These are phyloP conservation scores for Cephus spinipes DNA, from an alignment of 2,888 invertebrate genomes.

Conservation along the genomic window DNA sequence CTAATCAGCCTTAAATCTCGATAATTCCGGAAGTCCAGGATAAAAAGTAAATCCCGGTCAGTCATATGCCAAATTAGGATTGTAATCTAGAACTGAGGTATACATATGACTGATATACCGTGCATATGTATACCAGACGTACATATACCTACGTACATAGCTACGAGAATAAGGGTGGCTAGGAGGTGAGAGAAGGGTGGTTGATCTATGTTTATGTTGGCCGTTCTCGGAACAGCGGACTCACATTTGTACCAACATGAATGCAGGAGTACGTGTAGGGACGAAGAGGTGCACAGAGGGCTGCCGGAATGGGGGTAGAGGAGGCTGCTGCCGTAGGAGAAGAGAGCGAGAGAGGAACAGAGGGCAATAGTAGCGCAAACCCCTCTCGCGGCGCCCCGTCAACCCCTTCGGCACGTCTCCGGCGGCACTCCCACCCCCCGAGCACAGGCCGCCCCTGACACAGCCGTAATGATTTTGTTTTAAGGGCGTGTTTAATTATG, in stretches of 20 bases:
- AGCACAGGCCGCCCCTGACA: conserved; percentile 42
- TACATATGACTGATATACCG: background rate
- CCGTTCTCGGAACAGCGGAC: conserved; percentile 24
- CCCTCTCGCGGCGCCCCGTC: conserved; percentile 7
- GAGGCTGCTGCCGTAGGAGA: conserved; percentile 16
- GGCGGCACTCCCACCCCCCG: conserved; percentile 8
- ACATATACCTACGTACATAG: background rate
- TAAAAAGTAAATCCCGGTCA: conserved; percentile 21
- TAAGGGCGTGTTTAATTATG: conserved; percentile 68
- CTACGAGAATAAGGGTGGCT: conserved; percentile 11
- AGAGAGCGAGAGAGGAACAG: conserved; percentile 18
- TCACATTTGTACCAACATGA: conserved; percentile 29
- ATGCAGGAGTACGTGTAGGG: conserved; percentile 27
- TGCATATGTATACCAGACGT: background rate
- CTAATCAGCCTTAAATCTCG: background rate
- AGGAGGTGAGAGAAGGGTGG: conserved; percentile 22
- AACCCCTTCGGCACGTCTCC: conserved; percentile 10
- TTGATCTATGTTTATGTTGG: conserved; percentile 39
- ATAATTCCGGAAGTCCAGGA: background rate
- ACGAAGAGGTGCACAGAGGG: conserved; percentile 25
- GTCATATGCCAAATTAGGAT: conserved; percentile 29
- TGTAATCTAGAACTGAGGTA: conserved; percentile 30
- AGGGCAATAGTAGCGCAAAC: conserved; percentile 4
- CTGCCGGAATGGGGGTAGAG: background rate
- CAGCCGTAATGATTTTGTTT: conserved; percentile 66